Percentiles rank a stretch among this genome's conserved stretches.
phyloP scores from a whole-genome alignment of 2,888 invertebrate species.

The Rhagonycha lutea region DNA sequence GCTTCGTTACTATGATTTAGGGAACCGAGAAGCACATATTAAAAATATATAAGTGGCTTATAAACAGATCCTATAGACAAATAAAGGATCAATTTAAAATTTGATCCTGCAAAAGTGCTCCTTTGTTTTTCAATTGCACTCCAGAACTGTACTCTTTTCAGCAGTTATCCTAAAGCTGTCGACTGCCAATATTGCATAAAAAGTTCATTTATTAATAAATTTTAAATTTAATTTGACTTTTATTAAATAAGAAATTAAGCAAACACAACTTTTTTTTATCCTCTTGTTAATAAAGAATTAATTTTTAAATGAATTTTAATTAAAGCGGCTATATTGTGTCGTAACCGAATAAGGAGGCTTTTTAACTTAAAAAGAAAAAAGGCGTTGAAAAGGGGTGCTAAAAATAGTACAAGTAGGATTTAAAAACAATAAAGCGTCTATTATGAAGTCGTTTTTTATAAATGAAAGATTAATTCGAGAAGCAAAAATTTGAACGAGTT shows the following conservation, averaged over 20 bases:
- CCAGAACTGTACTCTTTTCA: slow-evolving; percentile 36
- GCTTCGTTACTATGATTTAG: slow-evolving; percentile 15
- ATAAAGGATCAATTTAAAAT: slow-evolving; percentile 54
- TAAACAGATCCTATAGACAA: slow-evolving; percentile 52
- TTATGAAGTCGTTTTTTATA: no score
- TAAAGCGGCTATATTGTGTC: not conserved
- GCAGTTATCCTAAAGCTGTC: not conserved
- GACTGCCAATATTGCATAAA: not conserved
- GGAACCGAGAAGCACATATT: slow-evolving; percentile 42
- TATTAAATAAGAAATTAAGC: not conserved
- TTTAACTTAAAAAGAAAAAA: not conserved
- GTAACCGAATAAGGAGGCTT: not conserved
- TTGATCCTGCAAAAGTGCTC: slow-evolving; percentile 54
- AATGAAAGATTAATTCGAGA: no score
- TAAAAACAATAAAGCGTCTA: not conserved
- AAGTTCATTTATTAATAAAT: not conserved
- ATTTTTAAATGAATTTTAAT: not conserved
- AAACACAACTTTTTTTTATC: not conserved
- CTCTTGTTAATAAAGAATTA: not conserved
- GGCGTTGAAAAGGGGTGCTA: not conserved
- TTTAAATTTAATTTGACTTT: not conserved
- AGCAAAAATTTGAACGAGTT: no score
- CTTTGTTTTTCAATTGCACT: slow-evolving; percentile 53
- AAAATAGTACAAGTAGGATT: not conserved
- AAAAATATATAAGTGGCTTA: slow-evolving; percentile 53